A percentile compares a stretch with the other conserved stretches of the same genome.
phyloP scores from a whole-genome alignment of 1,140 invertebrate genomes.

The Pseudomyrmex cubaensis region DNA sequence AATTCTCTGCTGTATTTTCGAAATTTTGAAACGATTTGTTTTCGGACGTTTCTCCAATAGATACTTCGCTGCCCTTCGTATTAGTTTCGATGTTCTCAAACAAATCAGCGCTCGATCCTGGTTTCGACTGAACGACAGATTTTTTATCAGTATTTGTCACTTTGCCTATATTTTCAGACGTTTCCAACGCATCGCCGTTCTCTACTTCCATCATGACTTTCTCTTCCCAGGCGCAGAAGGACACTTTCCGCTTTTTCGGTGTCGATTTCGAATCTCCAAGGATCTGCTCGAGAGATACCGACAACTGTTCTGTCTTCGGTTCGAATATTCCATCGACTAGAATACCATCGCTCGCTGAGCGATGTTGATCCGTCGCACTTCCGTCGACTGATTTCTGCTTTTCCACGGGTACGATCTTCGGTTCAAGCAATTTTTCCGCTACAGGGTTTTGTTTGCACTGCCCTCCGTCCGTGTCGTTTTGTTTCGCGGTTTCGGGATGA shows the following conservation, averaged over 20 bases:
- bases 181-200: slow-evolving; percentile 4
- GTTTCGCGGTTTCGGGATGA: slow-evolving; percentile 36
- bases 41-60: slow-evolving; percentile 38
- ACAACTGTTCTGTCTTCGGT: not conserved
- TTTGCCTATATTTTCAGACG: not conserved
- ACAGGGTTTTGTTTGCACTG: slow-evolving; percentile 40
- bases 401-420: slow-evolving; percentile 71
- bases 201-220: slow-evolving; percentile 29
- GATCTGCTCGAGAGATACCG: slow-evolving; percentile 36
- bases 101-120: slow-evolving; percentile 16
- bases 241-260: slow-evolving; percentile 57
- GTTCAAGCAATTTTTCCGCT: slow-evolving; percentile 69
- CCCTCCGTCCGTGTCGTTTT: not conserved
- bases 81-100: not conserved
- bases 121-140: not conserved
- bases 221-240: slow-evolving; percentile 70
- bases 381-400: slow-evolving; percentile 18
- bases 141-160: not conserved
- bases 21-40: slow-evolving; percentile 73
- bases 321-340: slow-evolving; percentile 20
- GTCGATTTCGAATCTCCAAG: slow-evolving; percentile 30
- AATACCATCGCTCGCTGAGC: not conserved
- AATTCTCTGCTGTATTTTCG: slow-evolving; percentile 63
- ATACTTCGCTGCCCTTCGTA: not conserved
- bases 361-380: slow-evolving; percentile 16